A percentile compares a stretch with the other conserved stretches of the same genome.
Evolutionary conservation across 2,888 invertebrate genomes (phyloP).

Genomic region (Atethmia centrago): DNA sequence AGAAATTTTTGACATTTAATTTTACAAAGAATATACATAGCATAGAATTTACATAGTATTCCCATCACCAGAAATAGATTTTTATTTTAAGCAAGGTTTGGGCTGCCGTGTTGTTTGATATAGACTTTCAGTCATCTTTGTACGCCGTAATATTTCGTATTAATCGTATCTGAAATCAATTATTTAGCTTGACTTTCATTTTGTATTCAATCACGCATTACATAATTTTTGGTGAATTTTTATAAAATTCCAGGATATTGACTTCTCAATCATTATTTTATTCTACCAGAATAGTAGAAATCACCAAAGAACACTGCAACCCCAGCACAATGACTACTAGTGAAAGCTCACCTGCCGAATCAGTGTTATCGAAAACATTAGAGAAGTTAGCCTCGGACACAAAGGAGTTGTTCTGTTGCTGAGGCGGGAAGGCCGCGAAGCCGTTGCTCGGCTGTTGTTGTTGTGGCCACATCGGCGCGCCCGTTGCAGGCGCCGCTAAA

Average conservation of each 20-base stretch:
- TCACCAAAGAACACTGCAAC: constrained; percentile 62
- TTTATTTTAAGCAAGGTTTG: constrained; percentile 63
- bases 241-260: neutral
- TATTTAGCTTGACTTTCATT: neutral
- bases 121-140: neutral
- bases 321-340: constrained; percentile 68
- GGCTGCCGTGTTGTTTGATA: constrained; percentile 62
- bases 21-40: constrained; percentile 56
- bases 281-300: constrained; percentile 44
- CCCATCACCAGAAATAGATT: constrained; percentile 69
- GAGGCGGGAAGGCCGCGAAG: constrained; percentile 78
- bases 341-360: constrained; percentile 91
- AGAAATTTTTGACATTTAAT: constrained; percentile 72
- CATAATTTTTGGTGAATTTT: neutral
- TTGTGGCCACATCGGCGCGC: constrained; percentile 72
- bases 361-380: constrained; percentile 95
- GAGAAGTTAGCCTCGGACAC: constrained; percentile 97
- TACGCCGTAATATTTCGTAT: neutral
- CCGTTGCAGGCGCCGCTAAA: constrained; percentile 65
- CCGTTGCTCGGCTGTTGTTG: constrained; percentile 77
- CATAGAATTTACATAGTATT: constrained; percentile 45
- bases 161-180: neutral
- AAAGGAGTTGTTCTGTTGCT: constrained; percentile 89
- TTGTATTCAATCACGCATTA: neutral
- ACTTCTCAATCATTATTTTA: neutral